These are phyloP conservation scores for Linurgus olivaceus DNA, from an alignment of 2,797 vertebrate species.

Conservation along the genomic window DNA sequence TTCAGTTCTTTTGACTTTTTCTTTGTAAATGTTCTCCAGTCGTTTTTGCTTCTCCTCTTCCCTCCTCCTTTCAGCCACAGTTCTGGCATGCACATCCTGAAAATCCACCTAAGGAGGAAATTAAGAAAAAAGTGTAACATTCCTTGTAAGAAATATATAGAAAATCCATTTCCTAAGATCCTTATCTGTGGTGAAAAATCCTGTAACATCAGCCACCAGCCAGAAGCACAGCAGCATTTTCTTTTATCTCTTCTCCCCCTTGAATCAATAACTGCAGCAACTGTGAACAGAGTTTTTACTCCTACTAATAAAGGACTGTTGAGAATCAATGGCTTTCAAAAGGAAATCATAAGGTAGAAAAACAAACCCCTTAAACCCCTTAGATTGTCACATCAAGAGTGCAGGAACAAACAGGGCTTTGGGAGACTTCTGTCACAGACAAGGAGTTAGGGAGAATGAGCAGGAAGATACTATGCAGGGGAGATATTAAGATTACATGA, in stretches of 20 bases:
- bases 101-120: slow-evolving; percentile 87
- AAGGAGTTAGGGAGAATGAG: not conserved
- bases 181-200: slow-evolving; percentile 46
- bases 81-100: slow-evolving; percentile 84
- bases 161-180: slow-evolving; percentile 54
- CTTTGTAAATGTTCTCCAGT: slow-evolving; percentile 83
- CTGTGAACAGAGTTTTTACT: not conserved
- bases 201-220: not conserved
- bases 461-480: not conserved
- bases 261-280: slow-evolving; percentile 47
- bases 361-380: not conserved
- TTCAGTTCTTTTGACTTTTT: slow-evolving; percentile 80
- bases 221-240: slow-evolving; percentile 4
- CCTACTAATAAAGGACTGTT: not conserved
- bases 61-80: slow-evolving; percentile 82
- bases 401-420: not conserved
- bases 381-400: not conserved
- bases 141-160: not conserved
- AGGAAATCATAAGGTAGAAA: not conserved
- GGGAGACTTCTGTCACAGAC: not conserved
- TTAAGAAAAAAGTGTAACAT: not conserved
- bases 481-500: not conserved
- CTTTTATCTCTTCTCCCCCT: slow-evolving; percentile 27
- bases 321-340: slow-evolving; percentile 12
- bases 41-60: slow-evolving; percentile 85